These are phyloP conservation scores for Ascidia mentula DNA, from an alignment of 23 tunicate species.

Conservation along the genomic window DNA sequence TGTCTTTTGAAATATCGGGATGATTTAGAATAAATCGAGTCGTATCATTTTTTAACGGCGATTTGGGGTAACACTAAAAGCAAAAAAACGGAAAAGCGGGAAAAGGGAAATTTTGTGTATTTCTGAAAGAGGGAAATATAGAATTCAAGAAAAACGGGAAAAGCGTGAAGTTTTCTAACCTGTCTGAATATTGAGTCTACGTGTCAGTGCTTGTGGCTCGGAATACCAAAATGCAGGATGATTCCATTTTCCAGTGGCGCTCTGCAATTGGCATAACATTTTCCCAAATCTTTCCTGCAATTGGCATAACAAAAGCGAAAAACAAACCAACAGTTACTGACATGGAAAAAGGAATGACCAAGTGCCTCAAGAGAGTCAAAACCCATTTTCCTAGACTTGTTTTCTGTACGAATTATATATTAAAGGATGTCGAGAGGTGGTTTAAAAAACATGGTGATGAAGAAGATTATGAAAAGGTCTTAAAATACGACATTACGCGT, in stretches of 20 bases:
- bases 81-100: too few relatives aligned
- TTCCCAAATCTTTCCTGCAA: conserved; percentile 23
- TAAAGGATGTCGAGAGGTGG: conserved; percentile 10
- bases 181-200: too few relatives aligned
- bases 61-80: too few relatives aligned
- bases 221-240: conserved; percentile 1
- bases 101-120: too few relatives aligned
- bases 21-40: too few relatives aligned
- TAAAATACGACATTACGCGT: conserved; percentile 3
- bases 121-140: too few relatives aligned
- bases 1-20: too few relatives aligned
- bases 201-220: conserved; percentile 12
- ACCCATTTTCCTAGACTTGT: conserved; percentile 9
- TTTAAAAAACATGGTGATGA: neutral
- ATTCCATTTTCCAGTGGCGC: conserved; percentile 15
- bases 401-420: neutral
- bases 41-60: too few relatives aligned
- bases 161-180: too few relatives aligned
- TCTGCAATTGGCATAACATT: too few relatives aligned
- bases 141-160: too few relatives aligned
- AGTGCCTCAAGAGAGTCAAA: neutral
- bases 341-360: conserved; percentile 25
- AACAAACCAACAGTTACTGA: conserved; percentile 14
- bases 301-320: conserved; percentile 17
- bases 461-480: neutral